These are phyloP conservation scores for Lagocephalus sceleratus DNA, from an alignment of 2,797 vertebrate genomes.

Conservation along the genomic window DNA sequence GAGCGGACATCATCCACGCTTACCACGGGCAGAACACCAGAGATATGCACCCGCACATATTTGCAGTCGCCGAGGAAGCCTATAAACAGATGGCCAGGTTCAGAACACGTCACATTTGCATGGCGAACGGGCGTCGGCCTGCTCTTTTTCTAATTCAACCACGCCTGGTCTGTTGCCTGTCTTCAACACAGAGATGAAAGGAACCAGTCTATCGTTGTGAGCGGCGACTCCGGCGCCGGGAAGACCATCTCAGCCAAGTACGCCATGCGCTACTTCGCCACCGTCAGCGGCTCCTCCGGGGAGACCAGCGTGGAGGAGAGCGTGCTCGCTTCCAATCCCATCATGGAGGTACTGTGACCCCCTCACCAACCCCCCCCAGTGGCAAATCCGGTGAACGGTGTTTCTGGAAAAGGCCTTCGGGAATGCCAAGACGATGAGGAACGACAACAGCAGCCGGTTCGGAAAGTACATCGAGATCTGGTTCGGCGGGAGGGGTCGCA, in stretches of 20 bases:
- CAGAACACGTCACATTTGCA: too few relatives aligned
- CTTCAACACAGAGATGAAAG: conserved; percentile 82
- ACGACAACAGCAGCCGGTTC: conserved; percentile 99
- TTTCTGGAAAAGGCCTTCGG: conserved; percentile 86
- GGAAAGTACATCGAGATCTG: conserved; percentile 98
- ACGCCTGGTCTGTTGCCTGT: background rate
- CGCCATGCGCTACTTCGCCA: conserved; percentile 96
- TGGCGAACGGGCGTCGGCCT: too few relatives aligned
- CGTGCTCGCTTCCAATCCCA: conserved; percentile 94
- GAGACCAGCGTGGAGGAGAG: conserved; percentile 90
- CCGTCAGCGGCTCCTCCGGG: conserved; percentile 87
- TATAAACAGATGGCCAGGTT: conserved; percentile 98
- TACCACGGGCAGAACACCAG: conserved; percentile 97
- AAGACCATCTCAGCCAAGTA: conserved; percentile 98
- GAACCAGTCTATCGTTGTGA: conserved; percentile 98
- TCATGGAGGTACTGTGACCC: conserved; percentile 99
- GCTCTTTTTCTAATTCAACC: background rate
- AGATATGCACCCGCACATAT: conserved; percentile 98
- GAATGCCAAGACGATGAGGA: conserved; percentile 96
- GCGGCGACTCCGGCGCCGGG: conserved; percentile 97
- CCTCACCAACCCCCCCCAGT: too few relatives aligned
- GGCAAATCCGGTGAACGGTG: too few relatives aligned
- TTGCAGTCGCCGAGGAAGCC: conserved; percentile 95
- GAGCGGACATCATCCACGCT: conserved; percentile 91
- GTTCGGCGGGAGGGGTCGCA: conserved; percentile 87